Evolutionary conservation across 1,140 invertebrate genomes (phyloP), one percentile per base, ranked within the genome.

Genomic region (Drosophila trapezifrons): DNA sequence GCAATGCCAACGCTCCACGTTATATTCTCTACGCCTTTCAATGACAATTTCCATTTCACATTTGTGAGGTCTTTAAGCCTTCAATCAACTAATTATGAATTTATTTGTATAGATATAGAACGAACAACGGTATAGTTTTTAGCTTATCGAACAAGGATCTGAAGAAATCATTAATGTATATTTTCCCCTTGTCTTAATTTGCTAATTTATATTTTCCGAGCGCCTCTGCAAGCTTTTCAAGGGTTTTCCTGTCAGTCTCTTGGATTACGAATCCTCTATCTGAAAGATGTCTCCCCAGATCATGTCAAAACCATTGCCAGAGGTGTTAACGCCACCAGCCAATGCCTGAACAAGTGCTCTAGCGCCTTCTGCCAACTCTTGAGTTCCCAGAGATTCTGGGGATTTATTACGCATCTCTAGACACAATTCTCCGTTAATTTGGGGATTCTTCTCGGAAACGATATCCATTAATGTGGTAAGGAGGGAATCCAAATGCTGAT

Each of bases 1-100:
- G 52, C 51, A 71, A 29, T 69, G 38, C 38, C 20, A 63, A 37
- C 27, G 47, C 20, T 32, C 15, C 35, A 20, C 27, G 20, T 12
- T n/a, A 22, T 38, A 22, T 52, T 40, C 7, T 25, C 20, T 40
- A 47, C 25, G 18, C 25, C 52, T 54, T 55, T 56, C 13, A 10
- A 8, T 27, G 29, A 20, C 22, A n/a, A 55, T 55, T 32, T 70
- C n/a, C 32, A 49, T 32, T 64, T 27, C n/a, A 20, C 7, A 17
- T 22, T 59, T n/a, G n/a, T 15, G n/a, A 3, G 27, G 2, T 6
- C 43, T 49, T 51, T 13, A n/a, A 25, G 12, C 12, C 10, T 22
- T 42, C 15, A 60, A 49, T 13, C 1, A 43, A 12, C 6, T 32
- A 49, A 37, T 62, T 10, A 7, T 13, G 10, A 0, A 4, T 15